Conservation (phyloP, 2,888 invertebrate genomes). For the Orchestes rusci region DNA sequence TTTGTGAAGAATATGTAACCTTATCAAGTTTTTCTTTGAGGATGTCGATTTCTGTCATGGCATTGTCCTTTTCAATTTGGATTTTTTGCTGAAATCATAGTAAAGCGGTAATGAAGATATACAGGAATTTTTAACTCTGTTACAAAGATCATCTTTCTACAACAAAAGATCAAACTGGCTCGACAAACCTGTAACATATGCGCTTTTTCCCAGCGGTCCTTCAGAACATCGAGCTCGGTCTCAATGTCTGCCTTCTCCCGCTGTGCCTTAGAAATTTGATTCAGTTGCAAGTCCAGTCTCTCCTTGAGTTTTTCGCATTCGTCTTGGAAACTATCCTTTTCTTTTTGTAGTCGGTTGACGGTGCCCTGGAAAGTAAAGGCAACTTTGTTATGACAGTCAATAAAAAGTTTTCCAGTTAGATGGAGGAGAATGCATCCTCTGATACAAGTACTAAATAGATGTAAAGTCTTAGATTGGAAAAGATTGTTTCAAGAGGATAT, state of each 20-base stretch:
- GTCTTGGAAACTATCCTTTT: constrained; percentile 73
- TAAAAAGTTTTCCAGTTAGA: background rate
- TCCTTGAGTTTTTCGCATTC: constrained; percentile 78
- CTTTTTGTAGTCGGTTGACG: constrained; percentile 76
- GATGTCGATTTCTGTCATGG: constrained; percentile 76
- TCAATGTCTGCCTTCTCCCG: constrained; percentile 79
- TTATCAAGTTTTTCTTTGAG: constrained; percentile 87
- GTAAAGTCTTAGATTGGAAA: too few relatives aligned
- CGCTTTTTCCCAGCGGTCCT: constrained; percentile 49
- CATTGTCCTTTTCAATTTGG: constrained; percentile 57
- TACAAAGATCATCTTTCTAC: too few relatives aligned
- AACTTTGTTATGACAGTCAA: constrained; percentile 7
- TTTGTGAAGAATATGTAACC: constrained; percentile 71
- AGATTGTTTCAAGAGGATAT: too few relatives aligned
- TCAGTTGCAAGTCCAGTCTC: constrained; percentile 72
- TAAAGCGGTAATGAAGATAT: background rate
- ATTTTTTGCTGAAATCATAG: constrained; percentile 21
- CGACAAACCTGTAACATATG: constrained; percentile 24
- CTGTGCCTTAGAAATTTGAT: constrained; percentile 73
- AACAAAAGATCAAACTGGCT: too few relatives aligned
- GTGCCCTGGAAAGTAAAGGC: constrained; percentile 51
- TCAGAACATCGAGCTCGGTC: constrained; percentile 77
- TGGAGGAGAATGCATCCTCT: too few relatives aligned
- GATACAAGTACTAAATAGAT: too few relatives aligned
- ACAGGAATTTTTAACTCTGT: too few relatives aligned